Evolutionary conservation across 2,888 invertebrate species (phyloP).

Genomic region (Diarsia brunnea): DNA sequence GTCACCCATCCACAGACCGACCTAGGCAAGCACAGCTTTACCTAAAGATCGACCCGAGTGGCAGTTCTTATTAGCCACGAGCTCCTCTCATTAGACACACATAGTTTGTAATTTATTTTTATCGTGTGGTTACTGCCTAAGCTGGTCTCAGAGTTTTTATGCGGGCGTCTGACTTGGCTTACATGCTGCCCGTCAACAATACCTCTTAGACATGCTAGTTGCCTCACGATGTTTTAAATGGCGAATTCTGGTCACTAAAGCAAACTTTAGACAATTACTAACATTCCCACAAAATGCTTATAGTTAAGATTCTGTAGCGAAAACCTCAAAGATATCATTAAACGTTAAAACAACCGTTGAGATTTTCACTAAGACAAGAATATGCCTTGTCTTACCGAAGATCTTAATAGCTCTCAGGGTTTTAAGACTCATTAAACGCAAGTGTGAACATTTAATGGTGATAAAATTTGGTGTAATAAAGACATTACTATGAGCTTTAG

Average conservation of each 20-base stretch:
- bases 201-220: no score
- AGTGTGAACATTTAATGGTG: neutral
- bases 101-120: no score
- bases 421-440: neutral
- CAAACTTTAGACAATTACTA: neutral
- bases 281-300: neutral
- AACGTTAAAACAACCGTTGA: neutral
- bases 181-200: no score
- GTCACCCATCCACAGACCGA: no score
- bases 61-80: no score
- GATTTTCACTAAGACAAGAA: conserved; percentile 10
- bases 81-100: no score
- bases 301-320: neutral
- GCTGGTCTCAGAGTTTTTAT: no score
- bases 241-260: neutral
- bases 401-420: conserved; percentile 5
- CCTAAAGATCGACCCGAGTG: no score
- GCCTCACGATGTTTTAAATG: no score
- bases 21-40: no score
- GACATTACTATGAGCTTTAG: neutral
- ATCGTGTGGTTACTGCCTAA: no score
- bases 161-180: no score
- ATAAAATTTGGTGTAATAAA: conserved; percentile 4
- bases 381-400: neutral
- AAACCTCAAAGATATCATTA: neutral